Evolutionary conservation across 92 coral and sea anemone genomes (phyloP).

Genomic region (Epizoanthus rinbou): DNA sequence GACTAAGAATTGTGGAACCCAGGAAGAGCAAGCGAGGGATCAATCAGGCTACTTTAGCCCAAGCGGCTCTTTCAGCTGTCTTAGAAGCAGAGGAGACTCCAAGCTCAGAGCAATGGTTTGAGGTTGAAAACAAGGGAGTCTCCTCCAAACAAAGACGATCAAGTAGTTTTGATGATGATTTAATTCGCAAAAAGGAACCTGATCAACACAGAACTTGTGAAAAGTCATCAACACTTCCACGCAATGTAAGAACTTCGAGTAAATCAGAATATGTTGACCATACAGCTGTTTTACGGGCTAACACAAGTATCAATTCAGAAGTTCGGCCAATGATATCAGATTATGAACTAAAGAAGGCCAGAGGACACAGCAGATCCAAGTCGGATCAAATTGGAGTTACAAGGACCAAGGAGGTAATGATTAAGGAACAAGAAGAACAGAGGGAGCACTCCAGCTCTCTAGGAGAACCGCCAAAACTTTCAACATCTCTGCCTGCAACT

Average conservation of each 20-base stretch:
- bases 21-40: conserved; percentile 61
- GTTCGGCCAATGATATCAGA: conserved; percentile 41
- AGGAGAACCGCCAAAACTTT: conserved; percentile 43
- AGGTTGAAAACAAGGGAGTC: conserved; percentile 49
- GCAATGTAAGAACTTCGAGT: neutral
- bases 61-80: conserved; percentile 93
- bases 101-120: conserved; percentile 82
- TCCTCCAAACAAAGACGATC: conserved; percentile 46
- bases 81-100: conserved; percentile 80
- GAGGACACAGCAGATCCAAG: conserved; percentile 89
- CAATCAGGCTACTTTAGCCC: conserved; percentile 83
- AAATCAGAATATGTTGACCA: conserved; percentile 7
- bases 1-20: conserved; percentile 50
- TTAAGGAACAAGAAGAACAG: conserved; percentile 9
- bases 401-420: conserved; percentile 37
- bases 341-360: conserved; percentile 61
- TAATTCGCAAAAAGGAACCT: conserved; percentile 25
- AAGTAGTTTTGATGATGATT: conserved; percentile 55
- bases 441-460: conserved; percentile 40
- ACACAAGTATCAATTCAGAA: conserved; percentile 33
- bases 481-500: conserved; percentile 73
- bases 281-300: neutral
- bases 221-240: conserved; percentile 25
- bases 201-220: neutral
- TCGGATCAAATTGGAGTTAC: conserved; percentile 78